These are phyloP conservation scores for Temnothorax curvispinosus DNA, from an alignment of 1,140 invertebrate species.

Conservation along the genomic window DNA sequence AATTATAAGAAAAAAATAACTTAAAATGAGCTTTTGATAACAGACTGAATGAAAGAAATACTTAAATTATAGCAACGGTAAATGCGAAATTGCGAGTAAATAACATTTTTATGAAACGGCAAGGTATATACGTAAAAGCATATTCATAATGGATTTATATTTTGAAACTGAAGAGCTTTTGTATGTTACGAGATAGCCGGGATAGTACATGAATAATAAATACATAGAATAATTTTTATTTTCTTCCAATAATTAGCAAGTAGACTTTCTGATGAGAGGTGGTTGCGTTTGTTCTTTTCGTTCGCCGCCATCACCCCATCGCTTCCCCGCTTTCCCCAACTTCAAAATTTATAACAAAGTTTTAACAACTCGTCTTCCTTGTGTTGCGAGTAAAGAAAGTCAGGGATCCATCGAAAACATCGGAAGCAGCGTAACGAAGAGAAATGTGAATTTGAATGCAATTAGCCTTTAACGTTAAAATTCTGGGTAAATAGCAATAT, in stretches of 20 bases:
- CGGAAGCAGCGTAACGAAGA: constrained; percentile 52
- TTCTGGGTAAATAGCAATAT: constrained; percentile 42
- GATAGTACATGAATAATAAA: neutral
- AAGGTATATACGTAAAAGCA: neutral
- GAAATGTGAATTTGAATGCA: constrained; percentile 60
- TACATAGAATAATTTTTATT: constrained; percentile 51
- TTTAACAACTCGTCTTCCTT: constrained; percentile 68
- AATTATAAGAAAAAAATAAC: constrained; percentile 1
- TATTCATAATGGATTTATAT: neutral
- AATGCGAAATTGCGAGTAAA: constrained; percentile 19
- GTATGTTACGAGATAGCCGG: neutral
- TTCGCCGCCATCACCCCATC: constrained; percentile 34
- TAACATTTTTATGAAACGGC: neutral
- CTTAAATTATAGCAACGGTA: neutral
- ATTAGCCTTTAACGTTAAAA: constrained; percentile 41
- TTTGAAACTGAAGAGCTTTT: neutral
- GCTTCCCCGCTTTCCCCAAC: constrained; percentile 34
- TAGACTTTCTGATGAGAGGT: constrained; percentile 20
- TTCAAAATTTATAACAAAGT: constrained; percentile 71
- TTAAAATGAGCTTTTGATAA: constrained; percentile 15
- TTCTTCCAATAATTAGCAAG: constrained; percentile 51
- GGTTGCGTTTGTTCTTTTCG: constrained; percentile 54
- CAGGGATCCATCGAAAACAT: constrained; percentile 51
- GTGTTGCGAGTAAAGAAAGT: constrained; percentile 47
- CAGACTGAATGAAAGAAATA: neutral